Evolutionary conservation across 2,113 vertebrate genomes (phyloP), one percentile per base, ranked within the genome.

Genomic region (Columbina picui): DNA sequence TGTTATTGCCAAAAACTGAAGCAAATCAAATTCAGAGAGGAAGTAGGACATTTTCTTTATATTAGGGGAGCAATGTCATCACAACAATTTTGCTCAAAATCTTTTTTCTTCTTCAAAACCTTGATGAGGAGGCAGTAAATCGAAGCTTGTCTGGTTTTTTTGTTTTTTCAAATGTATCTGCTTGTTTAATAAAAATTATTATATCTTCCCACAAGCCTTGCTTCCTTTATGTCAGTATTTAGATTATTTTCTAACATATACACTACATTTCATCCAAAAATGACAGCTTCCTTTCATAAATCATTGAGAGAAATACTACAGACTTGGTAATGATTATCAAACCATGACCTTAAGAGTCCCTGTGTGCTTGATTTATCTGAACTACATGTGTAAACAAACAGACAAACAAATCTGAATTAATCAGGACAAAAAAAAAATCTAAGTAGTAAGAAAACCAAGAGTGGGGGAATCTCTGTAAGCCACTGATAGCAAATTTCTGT

Each of bases 261-360:
- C 7, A 14, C 8, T 50, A 21, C 3, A 43, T 80, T 70, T 78
- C 10, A 55, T 38, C 2, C 1, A 41, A 87, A 63, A 81, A 57
- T 34, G 4, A 29, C 19, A 57, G 19, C 5, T 61, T 77, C 12
- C 7, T 77, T 74, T 70, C 60, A 27, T 29, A 74, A 70, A 78
- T 3, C 12, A 38, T 20, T 38, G 29, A 59, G 7, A 0, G 0
- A 82, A 78, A 49, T 56, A 10, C 12, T 47, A 12, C 67, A 27
- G 41, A 39, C 12, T 59, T 81, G 10, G 7, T 52, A 60, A 68
- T 26, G 5, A 43, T 84, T 77, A 56, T 53, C 43, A 76, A 84
- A 85, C 5, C 20, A 34, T 45, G 14, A 55, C 8, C 22, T 49
- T 27, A 59, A 41, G 22, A 55, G 19, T n/a, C 13, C 9, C 4